Conservation (phyloP, 2,797 vertebrate species). For the Sebastes kiyomatsui region DNA sequence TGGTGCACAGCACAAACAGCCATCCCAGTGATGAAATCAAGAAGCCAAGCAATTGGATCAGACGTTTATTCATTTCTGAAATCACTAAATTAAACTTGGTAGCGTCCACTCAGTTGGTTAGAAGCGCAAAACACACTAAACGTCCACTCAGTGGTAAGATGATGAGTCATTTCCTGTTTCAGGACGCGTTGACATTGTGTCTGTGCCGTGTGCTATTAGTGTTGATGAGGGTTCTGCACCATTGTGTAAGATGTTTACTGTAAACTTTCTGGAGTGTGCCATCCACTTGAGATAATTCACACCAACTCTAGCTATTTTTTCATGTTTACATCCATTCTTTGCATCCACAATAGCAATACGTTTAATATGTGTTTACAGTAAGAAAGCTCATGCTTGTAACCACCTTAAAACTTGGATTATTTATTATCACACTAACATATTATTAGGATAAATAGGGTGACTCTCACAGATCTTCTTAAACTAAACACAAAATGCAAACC, state of each 20-base stretch:
- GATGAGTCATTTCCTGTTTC: constrained; percentile 5
- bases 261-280: constrained; percentile 65
- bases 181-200: neutral
- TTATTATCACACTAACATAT: neutral
- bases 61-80: constrained; percentile 75
- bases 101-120: neutral
- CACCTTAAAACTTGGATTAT: neutral
- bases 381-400: neutral
- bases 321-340: neutral
- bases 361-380: neutral
- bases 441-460: neutral
- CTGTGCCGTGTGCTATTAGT: constrained; percentile 18
- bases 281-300: neutral
- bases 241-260: constrained; percentile 73
- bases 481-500: neutral
- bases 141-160: neutral
- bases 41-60: constrained; percentile 81
- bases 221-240: constrained; percentile 59
- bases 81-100: neutral
- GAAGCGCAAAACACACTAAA: neutral
- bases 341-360: neutral
- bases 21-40: constrained; percentile 80
- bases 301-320: neutral
- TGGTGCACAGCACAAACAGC: constrained; percentile 79
- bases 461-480: neutral